phyloP scores from a whole-genome alignment of 2,888 invertebrate genomes.

The Sussaba pulchella region DNA sequence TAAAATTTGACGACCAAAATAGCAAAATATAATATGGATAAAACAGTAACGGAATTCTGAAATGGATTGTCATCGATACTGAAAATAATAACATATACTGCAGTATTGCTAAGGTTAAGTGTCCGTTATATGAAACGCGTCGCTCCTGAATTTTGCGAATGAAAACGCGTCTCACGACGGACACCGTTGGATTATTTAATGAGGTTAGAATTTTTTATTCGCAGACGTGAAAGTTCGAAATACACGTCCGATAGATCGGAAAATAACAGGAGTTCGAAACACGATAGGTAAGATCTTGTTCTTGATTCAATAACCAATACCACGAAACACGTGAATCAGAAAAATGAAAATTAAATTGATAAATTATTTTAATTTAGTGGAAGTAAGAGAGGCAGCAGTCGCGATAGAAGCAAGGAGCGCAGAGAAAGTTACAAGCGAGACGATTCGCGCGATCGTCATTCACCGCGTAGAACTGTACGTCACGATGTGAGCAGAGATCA shows the following conservation, averaged over 20 bases:
- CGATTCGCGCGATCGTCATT: conserved; percentile 26
- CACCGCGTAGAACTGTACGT: conserved; percentile 38
- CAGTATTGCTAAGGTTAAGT: conserved; percentile 47
- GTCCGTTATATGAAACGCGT: conserved; percentile 37
- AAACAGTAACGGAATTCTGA: conserved; percentile 7
- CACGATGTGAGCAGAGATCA: conserved; percentile 38
- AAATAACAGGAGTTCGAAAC: conserved; percentile 23
- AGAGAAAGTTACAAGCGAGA: conserved; percentile 12
- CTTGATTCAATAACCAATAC: not conserved
- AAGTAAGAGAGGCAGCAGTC: conserved; percentile 27
- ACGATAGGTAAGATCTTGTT: conserved; percentile 36
- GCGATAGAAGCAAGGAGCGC: conserved; percentile 36
- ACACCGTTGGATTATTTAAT: conserved; percentile 48
- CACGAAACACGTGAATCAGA: not conserved
- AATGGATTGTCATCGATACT: not conserved
- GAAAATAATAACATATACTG: conserved; percentile 27
- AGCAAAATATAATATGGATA: conserved; percentile 55
- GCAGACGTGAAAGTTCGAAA: conserved; percentile 52
- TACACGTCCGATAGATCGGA: conserved; percentile 24
- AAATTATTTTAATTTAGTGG: not conserved
- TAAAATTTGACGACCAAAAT: conserved; percentile 1
- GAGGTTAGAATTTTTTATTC: conserved; percentile 37
- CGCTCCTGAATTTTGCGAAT: not conserved
- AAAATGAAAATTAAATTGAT: not conserved
- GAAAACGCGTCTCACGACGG: conserved; percentile 31